Base-by-base conservation (phyloP, 2,113 vertebrate species). In the Chionomys nivalis region DNA sequence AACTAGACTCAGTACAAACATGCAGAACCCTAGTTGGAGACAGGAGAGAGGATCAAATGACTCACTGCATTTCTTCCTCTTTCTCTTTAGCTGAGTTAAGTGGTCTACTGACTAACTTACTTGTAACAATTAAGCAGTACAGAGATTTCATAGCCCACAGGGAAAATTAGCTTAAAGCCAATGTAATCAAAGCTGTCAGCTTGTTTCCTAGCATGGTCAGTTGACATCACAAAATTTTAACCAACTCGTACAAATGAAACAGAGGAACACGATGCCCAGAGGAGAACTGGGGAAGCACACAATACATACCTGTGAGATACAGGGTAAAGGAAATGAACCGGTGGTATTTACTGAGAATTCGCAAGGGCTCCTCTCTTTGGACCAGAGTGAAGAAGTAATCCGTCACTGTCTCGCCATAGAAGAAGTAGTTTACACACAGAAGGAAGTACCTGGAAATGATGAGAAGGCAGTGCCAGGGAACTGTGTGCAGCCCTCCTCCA, bases 371-470 rank as follows among this genome's bases (percentile, higher is more conserved):
- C 98, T 99, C 99, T 92, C 99, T 98, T 98, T 99, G 99, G 91
- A 99, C 99, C 99, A 99, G 98, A 0, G 99, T 99, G 98, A 99
- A 99, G 98, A 99, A 99, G 98, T 99, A 99, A 98, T 99, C 99
- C 0, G 99, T 99, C 94, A 99, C 99, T 0, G 99, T 99, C 98
- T 99, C 99, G 0, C 99, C 99, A 0, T 99, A 99, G 98, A 99
- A 99, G 97, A 99, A 99, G 98, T 99, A 99, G 97, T 99, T 99
- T 7, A 99, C 99, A 42, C 99, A 99, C 93, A 99, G 98, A 96
- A 99, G 98, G 97, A 99, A 99, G 97, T 99, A 99, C 99, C 99
- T 99, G 98, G 13, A 87, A 47, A 93, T 24, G 68, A n/a, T 97
- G 0, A 39, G 5, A 75, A 36, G 65, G 36, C 61, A 10, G 36